A percentile compares a stretch with the other conserved stretches of the same genome.
Evolutionary conservation across 2,888 invertebrate species (phyloP).

Genomic region (Exocentrus adspersus): DNA sequence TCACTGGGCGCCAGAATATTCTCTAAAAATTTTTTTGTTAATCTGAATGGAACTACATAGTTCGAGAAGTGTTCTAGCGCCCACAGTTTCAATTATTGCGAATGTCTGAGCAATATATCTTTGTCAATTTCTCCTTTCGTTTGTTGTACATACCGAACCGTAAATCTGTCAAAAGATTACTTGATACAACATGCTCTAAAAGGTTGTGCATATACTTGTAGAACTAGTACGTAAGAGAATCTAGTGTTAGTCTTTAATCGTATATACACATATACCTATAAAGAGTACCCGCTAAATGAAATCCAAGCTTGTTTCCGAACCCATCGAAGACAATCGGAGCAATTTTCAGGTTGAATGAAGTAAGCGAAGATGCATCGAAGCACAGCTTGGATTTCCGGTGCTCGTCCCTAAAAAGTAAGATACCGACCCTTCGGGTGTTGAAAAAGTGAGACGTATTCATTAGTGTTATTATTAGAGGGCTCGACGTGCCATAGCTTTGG

Average conservation of each 20-base stretch:
- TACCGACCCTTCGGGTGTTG: constrained; percentile 2
- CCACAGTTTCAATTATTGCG: constrained; percentile 18
- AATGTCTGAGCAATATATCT: constrained; percentile 44
- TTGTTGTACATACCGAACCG: constrained; percentile 40
- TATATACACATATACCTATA: constrained; percentile 14
- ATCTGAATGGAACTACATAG: too few relatives aligned
- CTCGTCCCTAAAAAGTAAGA: background rate
- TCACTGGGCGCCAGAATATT: background rate
- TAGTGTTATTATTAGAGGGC: constrained; percentile 15
- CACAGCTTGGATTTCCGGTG: background rate
- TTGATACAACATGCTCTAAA: constrained; percentile 44
- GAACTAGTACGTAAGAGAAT: constrained; percentile 31
- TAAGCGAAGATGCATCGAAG: background rate
- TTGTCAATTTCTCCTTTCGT: constrained; percentile 47
- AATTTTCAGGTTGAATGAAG: background rate
- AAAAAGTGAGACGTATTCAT: constrained; percentile 21
- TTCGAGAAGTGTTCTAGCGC: too few relatives aligned
- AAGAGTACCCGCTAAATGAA: background rate
- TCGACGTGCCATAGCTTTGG: background rate
- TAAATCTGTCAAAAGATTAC: constrained; percentile 20
- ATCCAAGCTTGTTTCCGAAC: background rate
- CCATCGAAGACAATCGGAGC: too few relatives aligned
- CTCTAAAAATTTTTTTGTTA: too few relatives aligned
- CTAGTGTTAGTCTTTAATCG: constrained; percentile 36
- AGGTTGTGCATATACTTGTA: constrained; percentile 49